These are phyloP conservation scores for Cromileptes altivelis DNA, from an alignment of 2,113 vertebrate genomes.

Conservation along the genomic window DNA sequence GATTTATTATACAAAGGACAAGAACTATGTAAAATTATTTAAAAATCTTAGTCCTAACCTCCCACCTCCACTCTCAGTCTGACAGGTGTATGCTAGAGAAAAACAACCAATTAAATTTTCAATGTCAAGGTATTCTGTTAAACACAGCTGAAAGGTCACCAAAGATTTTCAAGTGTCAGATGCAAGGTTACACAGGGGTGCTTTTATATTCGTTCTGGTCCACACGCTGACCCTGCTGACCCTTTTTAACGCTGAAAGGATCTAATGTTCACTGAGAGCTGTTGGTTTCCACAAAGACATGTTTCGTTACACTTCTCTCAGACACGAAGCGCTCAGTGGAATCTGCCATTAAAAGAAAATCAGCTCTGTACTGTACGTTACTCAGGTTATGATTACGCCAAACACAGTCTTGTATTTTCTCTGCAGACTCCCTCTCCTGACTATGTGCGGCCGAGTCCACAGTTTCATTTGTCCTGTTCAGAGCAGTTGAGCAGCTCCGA, in stretches of 20 bases:
- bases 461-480: neutral
- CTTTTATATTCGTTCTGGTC: neutral
- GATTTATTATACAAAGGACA: constrained; percentile 21
- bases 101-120: neutral
- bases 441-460: neutral
- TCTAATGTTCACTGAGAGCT: neutral
- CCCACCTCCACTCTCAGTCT: neutral
- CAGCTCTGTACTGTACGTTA: neutral
- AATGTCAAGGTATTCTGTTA: neutral
- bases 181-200: neutral
- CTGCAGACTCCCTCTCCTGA: neutral
- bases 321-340: neutral
- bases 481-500: neutral
- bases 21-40: neutral
- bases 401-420: neutral
- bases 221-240: neutral
- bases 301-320: neutral
- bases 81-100: constrained; percentile 7
- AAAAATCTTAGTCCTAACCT: neutral
- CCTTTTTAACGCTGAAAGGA: neutral
- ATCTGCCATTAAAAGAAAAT: neutral
- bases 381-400: neutral
- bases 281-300: constrained; percentile 2
- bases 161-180: neutral
- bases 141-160: neutral